A percentile compares a stretch with the other conserved stretches of the same genome.
Conservation (phyloP, 2,888 invertebrate species). For the Mesorhabditis spiculigera region DNA sequence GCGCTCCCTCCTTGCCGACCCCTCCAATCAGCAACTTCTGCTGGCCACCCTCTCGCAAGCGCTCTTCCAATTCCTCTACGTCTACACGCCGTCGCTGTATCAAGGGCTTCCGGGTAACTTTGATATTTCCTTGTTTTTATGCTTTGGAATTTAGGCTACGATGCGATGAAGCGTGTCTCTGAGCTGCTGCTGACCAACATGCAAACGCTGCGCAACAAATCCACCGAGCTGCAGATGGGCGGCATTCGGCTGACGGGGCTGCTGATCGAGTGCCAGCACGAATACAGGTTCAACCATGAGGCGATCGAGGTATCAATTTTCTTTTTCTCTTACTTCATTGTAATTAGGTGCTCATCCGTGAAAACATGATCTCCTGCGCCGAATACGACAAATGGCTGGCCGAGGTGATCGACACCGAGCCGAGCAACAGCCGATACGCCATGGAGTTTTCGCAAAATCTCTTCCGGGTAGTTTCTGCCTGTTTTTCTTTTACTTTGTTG, state of each 20-base stretch:
- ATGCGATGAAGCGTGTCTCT: not conserved
- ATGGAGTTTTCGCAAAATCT: too few relatives aligned
- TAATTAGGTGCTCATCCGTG: too few relatives aligned
- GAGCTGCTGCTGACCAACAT: not conserved
- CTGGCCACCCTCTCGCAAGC: slow-evolving; percentile 63
- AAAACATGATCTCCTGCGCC: too few relatives aligned
- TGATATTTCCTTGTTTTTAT: slow-evolving; percentile 63
- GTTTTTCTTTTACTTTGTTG: too few relatives aligned
- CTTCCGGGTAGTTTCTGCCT: too few relatives aligned
- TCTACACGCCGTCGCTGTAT: slow-evolving; percentile 90
- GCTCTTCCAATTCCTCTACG: slow-evolving; percentile 77
- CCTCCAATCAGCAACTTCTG: too few relatives aligned
- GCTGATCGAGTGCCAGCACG: not conserved
- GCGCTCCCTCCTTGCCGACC: too few relatives aligned
- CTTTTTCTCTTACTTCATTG: too few relatives aligned
- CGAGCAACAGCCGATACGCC: too few relatives aligned
- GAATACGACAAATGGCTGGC: too few relatives aligned
- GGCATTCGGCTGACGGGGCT: not conserved
- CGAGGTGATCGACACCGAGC: too few relatives aligned
- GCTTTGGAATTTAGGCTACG: not conserved
- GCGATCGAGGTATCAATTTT: slow-evolving; percentile 73
- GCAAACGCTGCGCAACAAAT: slow-evolving; percentile 8
- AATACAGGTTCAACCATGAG: slow-evolving; percentile 63
- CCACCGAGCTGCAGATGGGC: not conserved
- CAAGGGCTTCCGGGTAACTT: slow-evolving; percentile 78